Evolutionary conservation across 2,888 invertebrate genomes (phyloP).

Genomic region (Stenoptilia bipunctidactyla): DNA sequence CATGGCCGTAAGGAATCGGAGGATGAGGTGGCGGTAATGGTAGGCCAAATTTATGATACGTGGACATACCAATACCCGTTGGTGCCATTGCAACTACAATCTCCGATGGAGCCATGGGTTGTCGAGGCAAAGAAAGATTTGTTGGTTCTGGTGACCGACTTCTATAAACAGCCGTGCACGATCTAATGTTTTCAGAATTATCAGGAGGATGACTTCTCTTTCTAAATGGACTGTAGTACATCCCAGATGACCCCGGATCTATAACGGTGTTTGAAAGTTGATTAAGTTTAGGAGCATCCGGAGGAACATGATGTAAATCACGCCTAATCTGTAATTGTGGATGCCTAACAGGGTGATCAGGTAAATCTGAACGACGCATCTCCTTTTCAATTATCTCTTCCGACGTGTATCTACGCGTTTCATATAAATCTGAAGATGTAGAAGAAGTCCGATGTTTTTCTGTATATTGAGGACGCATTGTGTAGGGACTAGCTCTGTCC

Average conservation of each 20-base stretch:
- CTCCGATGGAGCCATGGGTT: constrained; percentile 35
- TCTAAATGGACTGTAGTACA: constrained; percentile 67
- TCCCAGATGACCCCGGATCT: constrained; percentile 50
- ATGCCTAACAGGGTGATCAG: constrained; percentile 55
- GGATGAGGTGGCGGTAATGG: constrained; percentile 59
- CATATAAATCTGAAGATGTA: constrained; percentile 44
- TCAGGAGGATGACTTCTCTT: constrained; percentile 72
- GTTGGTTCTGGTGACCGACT: constrained; percentile 63
- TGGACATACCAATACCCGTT: constrained; percentile 52
- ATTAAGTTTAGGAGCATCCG: constrained; percentile 44
- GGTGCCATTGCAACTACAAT: constrained; percentile 51
- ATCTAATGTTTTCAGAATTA: constrained; percentile 47
- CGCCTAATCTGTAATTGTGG: constrained; percentile 82
- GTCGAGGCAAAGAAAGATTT: constrained; percentile 59
- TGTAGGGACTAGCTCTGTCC: constrained; percentile 73
- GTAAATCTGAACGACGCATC: constrained; percentile 57
- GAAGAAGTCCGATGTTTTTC: constrained; percentile 48
- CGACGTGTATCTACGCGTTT: constrained; percentile 55
- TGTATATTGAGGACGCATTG: constrained; percentile 80
- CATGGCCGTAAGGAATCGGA: constrained; percentile 49
- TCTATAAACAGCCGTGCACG: constrained; percentile 50
- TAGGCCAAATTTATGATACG: constrained; percentile 60
- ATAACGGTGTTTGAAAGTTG: constrained; percentile 57
- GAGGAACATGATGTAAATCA: constrained; percentile 75
- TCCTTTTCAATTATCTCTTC: constrained; percentile 62